These are phyloP conservation scores for Petrolisthes cinctipes DNA, from an alignment of 2,888 invertebrate species.

Conservation along the genomic window DNA sequence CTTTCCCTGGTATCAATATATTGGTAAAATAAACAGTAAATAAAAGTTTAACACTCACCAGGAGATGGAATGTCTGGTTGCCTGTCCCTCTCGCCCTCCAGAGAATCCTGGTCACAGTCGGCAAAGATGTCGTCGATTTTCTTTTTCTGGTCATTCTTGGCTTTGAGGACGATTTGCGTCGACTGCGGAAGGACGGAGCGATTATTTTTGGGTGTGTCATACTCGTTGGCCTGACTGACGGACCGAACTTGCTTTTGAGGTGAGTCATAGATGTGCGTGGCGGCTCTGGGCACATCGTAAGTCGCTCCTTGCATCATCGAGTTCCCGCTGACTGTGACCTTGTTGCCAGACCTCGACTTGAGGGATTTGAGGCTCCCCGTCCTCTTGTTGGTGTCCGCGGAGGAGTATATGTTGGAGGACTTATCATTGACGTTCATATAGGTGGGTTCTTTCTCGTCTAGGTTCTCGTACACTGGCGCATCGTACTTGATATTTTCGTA, in stretches of 20 bases:
- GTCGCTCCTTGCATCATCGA: constrained; percentile 37
- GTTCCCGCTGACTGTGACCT: constrained; percentile 53
- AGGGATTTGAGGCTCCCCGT: constrained; percentile 17
- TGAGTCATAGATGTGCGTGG: constrained; percentile 66
- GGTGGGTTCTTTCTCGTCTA: constrained; percentile 63
- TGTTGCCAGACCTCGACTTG: constrained; percentile 35
- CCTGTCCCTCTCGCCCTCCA: constrained; percentile 57
- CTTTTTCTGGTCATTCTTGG: constrained; percentile 58
- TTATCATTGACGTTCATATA: constrained; percentile 60
- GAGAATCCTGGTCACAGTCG: constrained; percentile 64
- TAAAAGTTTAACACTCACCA: constrained; percentile 45
- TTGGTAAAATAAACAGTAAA: no score
- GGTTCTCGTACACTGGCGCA: constrained; percentile 63
- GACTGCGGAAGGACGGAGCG: constrained; percentile 56
- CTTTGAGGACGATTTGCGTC: constrained; percentile 57
- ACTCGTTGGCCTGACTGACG: constrained; percentile 54
- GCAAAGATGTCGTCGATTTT: constrained; percentile 62
- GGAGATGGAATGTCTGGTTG: constrained; percentile 66
- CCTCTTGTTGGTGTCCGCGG: constrained; percentile 29
- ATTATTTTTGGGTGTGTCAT: constrained; percentile 65
- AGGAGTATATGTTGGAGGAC: constrained; percentile 48
- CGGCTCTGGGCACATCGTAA: constrained; percentile 65
- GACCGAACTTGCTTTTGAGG: constrained; percentile 61
- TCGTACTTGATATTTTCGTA: constrained; percentile 64
- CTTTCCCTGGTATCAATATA: no score